Evolutionary conservation across 64 coral and sea anemone species (phyloP).

Genomic region (Montipora efflorescens): DNA sequence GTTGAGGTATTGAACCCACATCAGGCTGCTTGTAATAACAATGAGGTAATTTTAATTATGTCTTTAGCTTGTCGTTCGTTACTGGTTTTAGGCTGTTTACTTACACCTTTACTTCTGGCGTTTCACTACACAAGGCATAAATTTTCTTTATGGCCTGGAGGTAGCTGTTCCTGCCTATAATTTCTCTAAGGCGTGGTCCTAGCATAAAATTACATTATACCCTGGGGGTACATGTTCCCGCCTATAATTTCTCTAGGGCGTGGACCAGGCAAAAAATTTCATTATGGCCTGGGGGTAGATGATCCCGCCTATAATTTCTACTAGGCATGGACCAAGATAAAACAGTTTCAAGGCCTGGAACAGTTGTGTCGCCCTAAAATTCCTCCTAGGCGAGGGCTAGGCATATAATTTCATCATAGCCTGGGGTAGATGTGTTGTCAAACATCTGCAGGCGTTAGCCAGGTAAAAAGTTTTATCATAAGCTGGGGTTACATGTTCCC

Average conservation of each 20-base stretch:
- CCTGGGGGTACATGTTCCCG: background rate
- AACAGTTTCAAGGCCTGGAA: background rate
- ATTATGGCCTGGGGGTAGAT: background rate
- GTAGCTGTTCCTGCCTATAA: too few relatives aligned
- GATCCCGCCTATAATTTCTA: background rate
- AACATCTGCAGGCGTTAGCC: background rate
- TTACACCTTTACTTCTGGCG: background rate
- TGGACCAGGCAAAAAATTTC: constrained; percentile 19
- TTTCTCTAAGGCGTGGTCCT: background rate
- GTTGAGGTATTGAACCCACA: background rate
- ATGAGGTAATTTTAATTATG: background rate
- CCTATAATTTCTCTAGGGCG: too few relatives aligned
- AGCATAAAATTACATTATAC: background rate
- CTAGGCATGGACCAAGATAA: background rate
- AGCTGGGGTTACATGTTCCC: background rate
- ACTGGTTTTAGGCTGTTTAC: background rate
- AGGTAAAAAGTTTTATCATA: constrained; percentile 9
- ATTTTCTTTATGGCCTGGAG: background rate
- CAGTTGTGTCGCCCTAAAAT: background rate
- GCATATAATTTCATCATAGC: background rate
- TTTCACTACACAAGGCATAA: background rate
- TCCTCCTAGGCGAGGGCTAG: background rate
- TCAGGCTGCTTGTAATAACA: background rate
- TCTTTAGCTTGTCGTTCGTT: background rate
- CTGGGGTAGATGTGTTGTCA: background rate